A percentile compares a stretch with the other conserved stretches of the same genome.
phyloP scores from a whole-genome alignment of 2,113 vertebrate genomes.

The Hiodon alosoides region DNA sequence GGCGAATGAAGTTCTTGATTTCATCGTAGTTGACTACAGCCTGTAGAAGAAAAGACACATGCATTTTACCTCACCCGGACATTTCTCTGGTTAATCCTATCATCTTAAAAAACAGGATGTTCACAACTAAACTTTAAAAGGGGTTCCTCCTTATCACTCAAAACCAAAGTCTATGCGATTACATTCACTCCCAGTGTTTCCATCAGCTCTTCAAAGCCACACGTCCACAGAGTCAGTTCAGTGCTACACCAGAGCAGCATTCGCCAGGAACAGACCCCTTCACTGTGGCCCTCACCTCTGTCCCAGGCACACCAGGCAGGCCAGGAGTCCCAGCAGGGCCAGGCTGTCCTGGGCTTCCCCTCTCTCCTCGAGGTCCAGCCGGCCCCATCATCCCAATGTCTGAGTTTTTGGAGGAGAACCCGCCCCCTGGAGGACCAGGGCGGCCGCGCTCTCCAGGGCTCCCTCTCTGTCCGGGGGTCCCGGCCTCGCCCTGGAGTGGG shows the following conservation, averaged over 20 bases:
- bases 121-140: neutral
- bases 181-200: neutral
- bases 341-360: conserved; percentile 70
- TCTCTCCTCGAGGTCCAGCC: conserved; percentile 75
- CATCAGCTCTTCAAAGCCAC: neutral
- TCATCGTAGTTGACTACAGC: conserved; percentile 91
- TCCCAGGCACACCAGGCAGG: conserved; percentile 71
- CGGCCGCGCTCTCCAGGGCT: conserved; percentile 81
- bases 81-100: neutral
- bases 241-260: neutral
- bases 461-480: conserved; percentile 70
- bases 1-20: conserved; percentile 85
- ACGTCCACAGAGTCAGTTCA: neutral
- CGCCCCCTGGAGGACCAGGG: conserved; percentile 75
- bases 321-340: conserved; percentile 70
- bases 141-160: neutral
- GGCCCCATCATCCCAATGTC: conserved; percentile 78
- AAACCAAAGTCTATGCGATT: neutral
- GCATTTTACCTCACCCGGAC: neutral
- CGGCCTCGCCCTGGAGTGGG: conserved; percentile 74
- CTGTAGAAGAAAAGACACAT: conserved; percentile 47
- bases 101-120: neutral
- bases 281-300: conserved; percentile 66
- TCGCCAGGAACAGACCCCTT: neutral
- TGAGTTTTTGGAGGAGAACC: conserved; percentile 70